phyloP scores from a whole-genome alignment of 2,113 vertebrate species.

The Odontesthes bonariensis region DNA sequence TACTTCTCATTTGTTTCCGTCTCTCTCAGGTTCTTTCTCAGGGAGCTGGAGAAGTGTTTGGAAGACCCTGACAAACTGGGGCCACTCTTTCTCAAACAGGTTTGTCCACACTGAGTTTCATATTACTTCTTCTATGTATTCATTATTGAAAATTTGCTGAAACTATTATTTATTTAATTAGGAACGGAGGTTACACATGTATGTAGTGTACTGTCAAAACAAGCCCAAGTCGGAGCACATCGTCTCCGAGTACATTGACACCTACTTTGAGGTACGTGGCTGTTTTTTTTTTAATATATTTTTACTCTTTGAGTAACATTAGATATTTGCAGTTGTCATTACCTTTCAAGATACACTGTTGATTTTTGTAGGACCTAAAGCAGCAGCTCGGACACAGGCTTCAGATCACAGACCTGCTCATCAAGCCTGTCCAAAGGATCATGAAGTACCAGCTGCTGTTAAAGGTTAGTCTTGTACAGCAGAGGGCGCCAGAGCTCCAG shows the following conservation, averaged over 20 bases:
- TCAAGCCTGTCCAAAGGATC: conserved; percentile 97
- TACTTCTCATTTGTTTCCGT: not conserved
- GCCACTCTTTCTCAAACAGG: conserved; percentile 95
- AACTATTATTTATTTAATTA: conserved; percentile 54
- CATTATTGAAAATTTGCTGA: not conserved
- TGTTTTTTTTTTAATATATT: not conserved
- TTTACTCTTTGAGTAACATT: not conserved
- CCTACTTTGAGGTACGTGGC: conserved; percentile 94
- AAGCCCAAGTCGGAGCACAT: conserved; percentile 99
- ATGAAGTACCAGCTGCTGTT: conserved; percentile 98
- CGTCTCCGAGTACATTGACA: conserved; percentile 97
- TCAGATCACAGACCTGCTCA: conserved; percentile 94
- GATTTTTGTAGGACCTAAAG: conserved; percentile 89
- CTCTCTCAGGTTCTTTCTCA: conserved; percentile 92
- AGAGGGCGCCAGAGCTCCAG: conserved; percentile 30
- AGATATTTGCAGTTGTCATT: too few relatives aligned
- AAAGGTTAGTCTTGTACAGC: conserved; percentile 85
- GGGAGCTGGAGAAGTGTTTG: conserved; percentile 97
- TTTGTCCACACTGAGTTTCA: conserved; percentile 69
- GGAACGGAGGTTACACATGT: conserved; percentile 98
- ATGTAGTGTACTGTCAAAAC: conserved; percentile 98
- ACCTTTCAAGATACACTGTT: not conserved
- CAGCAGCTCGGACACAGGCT: conserved; percentile 92
- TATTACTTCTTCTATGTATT: not conserved
- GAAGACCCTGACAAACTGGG: conserved; percentile 96